Evolutionary conservation across 1,140 invertebrate species (phyloP), one percentile per base, ranked within the genome.

Genomic region (Lordiphosa collinella): DNA sequence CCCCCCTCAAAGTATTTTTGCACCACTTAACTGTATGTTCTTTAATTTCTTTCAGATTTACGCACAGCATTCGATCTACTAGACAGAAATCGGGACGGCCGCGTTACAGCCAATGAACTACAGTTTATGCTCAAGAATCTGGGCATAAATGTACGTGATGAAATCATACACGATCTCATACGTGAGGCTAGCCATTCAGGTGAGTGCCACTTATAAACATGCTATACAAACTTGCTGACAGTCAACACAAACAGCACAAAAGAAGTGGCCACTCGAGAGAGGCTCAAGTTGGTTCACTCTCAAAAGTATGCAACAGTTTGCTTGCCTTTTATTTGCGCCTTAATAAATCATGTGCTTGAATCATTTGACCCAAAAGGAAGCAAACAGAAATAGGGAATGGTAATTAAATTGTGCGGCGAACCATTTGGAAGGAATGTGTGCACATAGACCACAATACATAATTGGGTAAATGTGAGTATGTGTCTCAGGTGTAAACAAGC

Each of bases 111-210:
- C 5, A 91, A 91, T 25, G 94, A 95, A 86, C 88, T 95, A 66
- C 93, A 94, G 87, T 91, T 91, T 79, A 95, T 95, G 94, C 90
- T 95, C 36, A 91, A 92, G 53, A 93, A 93, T 85, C 90, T 95
- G 54, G 94, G 93, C 64, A 94, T 95, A 59, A 90, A 92, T 71
- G 91, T 94, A 70, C 91, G 92, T 66, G 93, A 94, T 68, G 92
- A 94, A 86, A 90, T 93, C 62, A 91, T 94, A 40, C 90, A 92
- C 52, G 92, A 93, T 74, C 90, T 95, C 61, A 92, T 95, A 64
- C 91, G 92, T 73, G 92, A 92, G 84, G 93, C 93, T 18, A 94
- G 93, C 86, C 91, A 92, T 88, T 91, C 92, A 78, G 92, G 92
- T 93, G 58, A 87, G 86, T 87, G 72, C 16, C 58, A 55, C 59